Evolutionary conservation across 2,797 vertebrate genomes (phyloP).

Genomic region (Sebastes matsubarae): DNA sequence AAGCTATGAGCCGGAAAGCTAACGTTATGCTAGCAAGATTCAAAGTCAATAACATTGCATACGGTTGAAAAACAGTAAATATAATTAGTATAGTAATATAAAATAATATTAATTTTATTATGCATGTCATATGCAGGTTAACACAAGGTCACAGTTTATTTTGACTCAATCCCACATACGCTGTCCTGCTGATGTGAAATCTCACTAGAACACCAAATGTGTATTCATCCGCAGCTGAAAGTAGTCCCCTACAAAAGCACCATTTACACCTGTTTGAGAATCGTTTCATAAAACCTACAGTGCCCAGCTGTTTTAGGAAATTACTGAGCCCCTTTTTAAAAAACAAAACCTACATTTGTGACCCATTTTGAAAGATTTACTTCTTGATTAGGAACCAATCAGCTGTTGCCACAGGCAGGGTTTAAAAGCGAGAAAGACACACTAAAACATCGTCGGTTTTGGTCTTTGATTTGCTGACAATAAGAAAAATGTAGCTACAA

Average conservation of each 20-base stretch:
- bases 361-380: neutral
- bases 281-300: too few relatives aligned
- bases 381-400: neutral
- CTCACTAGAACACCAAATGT: neutral
- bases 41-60: neutral
- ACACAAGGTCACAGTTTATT: neutral
- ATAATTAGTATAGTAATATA: too few relatives aligned
- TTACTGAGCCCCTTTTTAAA: neutral
- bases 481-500: neutral
- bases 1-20: too few relatives aligned
- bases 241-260: neutral
- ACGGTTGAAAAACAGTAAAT: too few relatives aligned
- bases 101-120: too few relatives aligned
- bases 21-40: too few relatives aligned
- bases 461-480: conserved; percentile 2
- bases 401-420: neutral
- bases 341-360: neutral
- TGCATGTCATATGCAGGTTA: too few relatives aligned
- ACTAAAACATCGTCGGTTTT: neutral
- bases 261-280: neutral
- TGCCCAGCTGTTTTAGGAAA: neutral
- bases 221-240: neutral
- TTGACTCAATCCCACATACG: neutral
- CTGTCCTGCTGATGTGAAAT: neutral
- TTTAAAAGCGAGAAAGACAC: neutral